Evolutionary conservation across 35 echinoderm and acorn worm species (phyloP).

Genomic region (Strongylocentrotus purpuratus): DNA sequence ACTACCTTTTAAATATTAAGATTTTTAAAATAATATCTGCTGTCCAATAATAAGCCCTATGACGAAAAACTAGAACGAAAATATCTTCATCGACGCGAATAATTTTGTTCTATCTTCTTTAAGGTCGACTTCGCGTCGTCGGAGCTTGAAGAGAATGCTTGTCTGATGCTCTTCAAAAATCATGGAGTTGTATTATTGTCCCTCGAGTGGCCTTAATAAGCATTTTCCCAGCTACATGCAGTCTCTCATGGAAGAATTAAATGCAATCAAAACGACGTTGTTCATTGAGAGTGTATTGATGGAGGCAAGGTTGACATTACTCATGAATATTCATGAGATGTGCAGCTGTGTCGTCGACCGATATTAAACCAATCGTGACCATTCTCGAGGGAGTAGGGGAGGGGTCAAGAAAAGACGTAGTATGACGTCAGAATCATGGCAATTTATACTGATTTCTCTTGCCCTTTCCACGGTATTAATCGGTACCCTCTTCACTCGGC

Average conservation of each 20-base stretch:
- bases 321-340: background rate
- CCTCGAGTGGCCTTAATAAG: background rate
- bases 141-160: background rate
- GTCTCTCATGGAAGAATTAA: background rate
- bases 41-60: background rate
- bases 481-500: background rate
- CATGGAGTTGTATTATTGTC: background rate
- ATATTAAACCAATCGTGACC: background rate
- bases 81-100: background rate
- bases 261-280: background rate
- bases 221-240: background rate
- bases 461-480: background rate
- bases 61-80: background rate
- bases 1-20: no score
- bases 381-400: background rate
- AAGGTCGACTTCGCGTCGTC: background rate
- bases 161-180: background rate
- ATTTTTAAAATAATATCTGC: background rate
- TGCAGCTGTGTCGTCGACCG: background rate
- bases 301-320: background rate
- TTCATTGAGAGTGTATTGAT: background rate
- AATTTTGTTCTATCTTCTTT: background rate
- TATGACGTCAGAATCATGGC: background rate
- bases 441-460: background rate
- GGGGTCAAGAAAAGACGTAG: background rate